A percentile compares a stretch with the other conserved stretches of the same genome.
These are phyloP conservation scores for Drosophila melanocephala DNA, from an alignment of 2,888 invertebrate species.

Conservation along the genomic window DNA sequence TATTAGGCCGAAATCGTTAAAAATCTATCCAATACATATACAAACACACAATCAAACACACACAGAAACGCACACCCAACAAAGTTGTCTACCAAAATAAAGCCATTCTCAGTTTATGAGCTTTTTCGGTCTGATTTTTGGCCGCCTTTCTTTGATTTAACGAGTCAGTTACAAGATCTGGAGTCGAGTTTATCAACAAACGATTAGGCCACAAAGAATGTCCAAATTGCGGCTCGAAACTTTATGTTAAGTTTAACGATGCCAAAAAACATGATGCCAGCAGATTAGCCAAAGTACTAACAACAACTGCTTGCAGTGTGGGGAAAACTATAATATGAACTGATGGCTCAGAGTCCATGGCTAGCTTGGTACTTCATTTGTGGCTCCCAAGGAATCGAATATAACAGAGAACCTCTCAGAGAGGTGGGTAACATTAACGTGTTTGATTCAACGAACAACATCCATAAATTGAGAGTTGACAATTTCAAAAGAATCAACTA, in stretches of 20 bases:
- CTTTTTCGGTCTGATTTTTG: slow-evolving; percentile 52
- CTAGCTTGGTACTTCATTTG: slow-evolving; percentile 18
- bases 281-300: slow-evolving; percentile 32
- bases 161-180: slow-evolving; percentile 61
- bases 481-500: background rate
- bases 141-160: slow-evolving; percentile 53
- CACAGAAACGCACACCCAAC: slow-evolving; percentile 1
- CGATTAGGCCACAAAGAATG: slow-evolving; percentile 56
- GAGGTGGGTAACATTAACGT: slow-evolving; percentile 3
- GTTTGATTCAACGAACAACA: slow-evolving; percentile 2
- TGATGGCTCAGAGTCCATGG: background rate
- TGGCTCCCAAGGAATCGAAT: slow-evolving; percentile 5
- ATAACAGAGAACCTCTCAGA: background rate
- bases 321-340: background rate
- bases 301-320: slow-evolving; percentile 6
- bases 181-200: slow-evolving; percentile 52
- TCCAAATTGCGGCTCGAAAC: slow-evolving; percentile 37
- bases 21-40: slow-evolving; percentile 49
- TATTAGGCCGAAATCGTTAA: slow-evolving; percentile 73
- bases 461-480: background rate
- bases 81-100: slow-evolving; percentile 55
- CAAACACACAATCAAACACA: slow-evolving; percentile 3
- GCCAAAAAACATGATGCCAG: slow-evolving; percentile 61
- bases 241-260: slow-evolving; percentile 71
- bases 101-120: slow-evolving; percentile 66